Conservation (phyloP, 2,797 vertebrate genomes). For the Decapterus maruadsi region DNA sequence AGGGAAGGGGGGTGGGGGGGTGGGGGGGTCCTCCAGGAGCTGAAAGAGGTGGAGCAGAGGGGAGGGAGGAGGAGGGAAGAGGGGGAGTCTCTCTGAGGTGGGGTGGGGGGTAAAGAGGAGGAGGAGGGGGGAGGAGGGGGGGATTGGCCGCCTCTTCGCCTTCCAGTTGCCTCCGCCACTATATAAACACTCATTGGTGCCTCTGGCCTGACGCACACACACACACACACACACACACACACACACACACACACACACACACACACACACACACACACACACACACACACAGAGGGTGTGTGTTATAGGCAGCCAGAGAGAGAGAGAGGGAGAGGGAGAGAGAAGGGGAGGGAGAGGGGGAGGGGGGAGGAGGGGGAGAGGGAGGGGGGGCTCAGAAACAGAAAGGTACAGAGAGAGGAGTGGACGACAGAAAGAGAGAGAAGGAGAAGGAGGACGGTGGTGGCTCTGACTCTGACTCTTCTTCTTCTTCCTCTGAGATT, state of each 20-base stretch:
- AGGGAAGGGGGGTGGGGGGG: slow-evolving; percentile 20
- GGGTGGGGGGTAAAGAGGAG: slow-evolving; percentile 69
- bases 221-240: slow-evolving; percentile 63
- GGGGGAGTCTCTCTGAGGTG: slow-evolving; percentile 67
- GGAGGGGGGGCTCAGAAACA: slow-evolving; percentile 51
- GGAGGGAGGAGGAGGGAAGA: slow-evolving; percentile 36
- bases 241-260: slow-evolving; percentile 68
- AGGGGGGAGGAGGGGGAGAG: slow-evolving; percentile 53
- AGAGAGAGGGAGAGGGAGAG: slow-evolving; percentile 58
- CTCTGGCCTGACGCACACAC: slow-evolving; percentile 79
- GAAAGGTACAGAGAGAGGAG: slow-evolving; percentile 77
- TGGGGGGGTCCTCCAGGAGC: slow-evolving; percentile 69
- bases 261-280: slow-evolving; percentile 58
- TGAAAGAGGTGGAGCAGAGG: slow-evolving; percentile 77
- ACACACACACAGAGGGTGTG: slow-evolving; percentile 86
- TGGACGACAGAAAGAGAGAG: slow-evolving; percentile 72
- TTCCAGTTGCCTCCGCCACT: slow-evolving; percentile 92
- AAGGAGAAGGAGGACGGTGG: slow-evolving; percentile 64
- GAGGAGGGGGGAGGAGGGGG: slow-evolving; percentile 59
- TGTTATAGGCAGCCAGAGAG: slow-evolving; percentile 55
- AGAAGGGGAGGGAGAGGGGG: slow-evolving; percentile 58
- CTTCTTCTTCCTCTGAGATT: slow-evolving; percentile 54
- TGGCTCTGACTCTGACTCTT: slow-evolving; percentile 63
- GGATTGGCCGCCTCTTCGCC: slow-evolving; percentile 86
- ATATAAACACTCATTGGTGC: slow-evolving; percentile 95